Conservation (phyloP, 2,113 vertebrate genomes). For the Equus quagga region DNA sequence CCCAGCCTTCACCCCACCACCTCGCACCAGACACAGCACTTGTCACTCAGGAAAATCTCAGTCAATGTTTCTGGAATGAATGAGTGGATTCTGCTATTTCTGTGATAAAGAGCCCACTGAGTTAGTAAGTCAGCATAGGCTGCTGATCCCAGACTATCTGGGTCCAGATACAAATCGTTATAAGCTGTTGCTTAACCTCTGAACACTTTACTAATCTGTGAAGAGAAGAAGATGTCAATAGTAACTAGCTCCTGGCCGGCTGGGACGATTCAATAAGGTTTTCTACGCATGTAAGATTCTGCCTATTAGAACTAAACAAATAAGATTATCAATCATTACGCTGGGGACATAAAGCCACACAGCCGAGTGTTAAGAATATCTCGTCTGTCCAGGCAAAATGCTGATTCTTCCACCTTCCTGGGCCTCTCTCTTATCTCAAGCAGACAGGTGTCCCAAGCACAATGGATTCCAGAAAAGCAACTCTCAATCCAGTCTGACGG, state of each 20-base stretch:
- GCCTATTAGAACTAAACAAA: not conserved
- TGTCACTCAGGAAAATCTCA: not conserved
- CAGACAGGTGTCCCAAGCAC: not conserved
- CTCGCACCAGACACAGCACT: too few relatives aligned
- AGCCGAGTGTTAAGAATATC: not conserved
- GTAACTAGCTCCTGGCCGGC: not conserved
- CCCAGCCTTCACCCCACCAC: accelerated
- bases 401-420: not conserved
- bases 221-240: not conserved
- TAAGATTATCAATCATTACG: not conserved
- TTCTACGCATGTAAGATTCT: too few relatives aligned
- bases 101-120: not conserved
- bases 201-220: not conserved
- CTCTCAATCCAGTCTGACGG: not conserved
- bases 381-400: not conserved
- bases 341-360: not conserved
- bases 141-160: not conserved
- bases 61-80: not conserved
- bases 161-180: not conserved
- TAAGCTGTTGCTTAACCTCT: not conserved
- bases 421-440: conserved; percentile 23
- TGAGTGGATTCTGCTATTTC: not conserved
- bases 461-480: not conserved
- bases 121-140: not conserved
- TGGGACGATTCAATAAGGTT: not conserved